A percentile compares a stretch with the other conserved stretches of the same genome.
These are phyloP conservation scores for Amblyteles armatorius DNA, from an alignment of 2,888 invertebrate genomes.

Conservation along the genomic window DNA sequence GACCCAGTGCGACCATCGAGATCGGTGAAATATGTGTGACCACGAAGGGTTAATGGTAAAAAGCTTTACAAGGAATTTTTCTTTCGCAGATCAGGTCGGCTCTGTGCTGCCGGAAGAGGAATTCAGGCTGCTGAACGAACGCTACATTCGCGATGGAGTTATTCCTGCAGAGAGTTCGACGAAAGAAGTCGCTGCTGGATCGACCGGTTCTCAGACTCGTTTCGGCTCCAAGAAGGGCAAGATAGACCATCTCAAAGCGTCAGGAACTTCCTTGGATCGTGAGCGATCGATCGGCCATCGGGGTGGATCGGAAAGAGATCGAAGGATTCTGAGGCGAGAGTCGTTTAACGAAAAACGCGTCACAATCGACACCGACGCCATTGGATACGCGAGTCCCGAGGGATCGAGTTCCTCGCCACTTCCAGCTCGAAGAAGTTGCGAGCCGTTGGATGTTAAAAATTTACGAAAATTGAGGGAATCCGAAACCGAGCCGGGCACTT, in stretches of 20 bases:
- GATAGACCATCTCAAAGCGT: neutral
- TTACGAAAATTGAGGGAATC: slow-evolving; percentile 55
- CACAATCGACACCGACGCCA: neutral
- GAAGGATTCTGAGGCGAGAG: neutral
- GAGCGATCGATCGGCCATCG: neutral
- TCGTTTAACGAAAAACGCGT: slow-evolving; percentile 14
- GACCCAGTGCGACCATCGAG: too few species aligned
- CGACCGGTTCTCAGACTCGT: slow-evolving; percentile 10
- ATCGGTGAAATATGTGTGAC: neutral
- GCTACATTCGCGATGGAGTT: slow-evolving; percentile 51
- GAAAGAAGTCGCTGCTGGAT: neutral
- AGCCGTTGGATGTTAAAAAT: slow-evolving; percentile 43
- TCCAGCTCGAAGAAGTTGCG: slow-evolving; percentile 62
- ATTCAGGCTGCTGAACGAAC: slow-evolving; percentile 55
- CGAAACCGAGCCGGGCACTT: slow-evolving; percentile 28
- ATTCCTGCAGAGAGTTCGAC: slow-evolving; percentile 20
- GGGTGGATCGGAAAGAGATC: neutral
- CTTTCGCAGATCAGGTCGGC: slow-evolving; percentile 18
- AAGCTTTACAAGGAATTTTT: neutral
- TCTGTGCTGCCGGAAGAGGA: slow-evolving; percentile 58
- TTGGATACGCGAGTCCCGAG: neutral
- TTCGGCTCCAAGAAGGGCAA: neutral
- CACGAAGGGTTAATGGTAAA: neutral
- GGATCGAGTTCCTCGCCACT: slow-evolving; percentile 27
- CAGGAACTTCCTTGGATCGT: neutral